phyloP scores from a whole-genome alignment of 35 echinoderm and acorn worm species.

The Patiria miniata region DNA sequence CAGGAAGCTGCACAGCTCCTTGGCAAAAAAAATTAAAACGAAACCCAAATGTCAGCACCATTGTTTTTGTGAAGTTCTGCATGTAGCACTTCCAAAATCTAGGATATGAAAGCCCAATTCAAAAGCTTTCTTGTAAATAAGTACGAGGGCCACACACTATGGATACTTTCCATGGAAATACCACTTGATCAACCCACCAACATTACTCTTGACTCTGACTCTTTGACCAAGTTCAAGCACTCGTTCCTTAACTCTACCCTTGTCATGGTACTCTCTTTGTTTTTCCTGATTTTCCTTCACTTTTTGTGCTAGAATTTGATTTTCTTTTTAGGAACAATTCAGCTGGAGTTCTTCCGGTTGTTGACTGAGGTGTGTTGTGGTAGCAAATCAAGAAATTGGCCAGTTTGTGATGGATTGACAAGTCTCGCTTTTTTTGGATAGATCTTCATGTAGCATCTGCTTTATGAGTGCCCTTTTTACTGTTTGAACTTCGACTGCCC shows the following conservation, averaged over 20 bases:
- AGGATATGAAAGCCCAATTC: no score
- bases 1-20: slow-evolving; percentile 18
- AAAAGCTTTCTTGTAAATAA: slow-evolving; percentile 1
- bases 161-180: slow-evolving; percentile 34
- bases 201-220: slow-evolving; percentile 52
- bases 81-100: no score
- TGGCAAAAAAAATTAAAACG: slow-evolving; percentile 30
- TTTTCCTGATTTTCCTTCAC: slow-evolving; percentile 44
- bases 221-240: slow-evolving; percentile 19
- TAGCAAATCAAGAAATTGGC: no score
- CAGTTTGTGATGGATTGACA: no score
- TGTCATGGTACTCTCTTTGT: slow-evolving; percentile 55
- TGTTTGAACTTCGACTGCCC: slow-evolving; percentile 64
- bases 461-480: slow-evolving; percentile 41
- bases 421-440: slow-evolving; percentile 11
- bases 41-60: no score
- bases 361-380: no score
- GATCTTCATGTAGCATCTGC: slow-evolving; percentile 15
- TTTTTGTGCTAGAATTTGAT: slow-evolving; percentile 20
- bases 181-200: slow-evolving; percentile 38
- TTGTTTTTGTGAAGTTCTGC: no score
- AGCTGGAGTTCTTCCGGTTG: no score
- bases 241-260: slow-evolving; percentile 30
- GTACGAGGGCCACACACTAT: not conserved
- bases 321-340: no score